Conservation (phyloP, 2,888 invertebrate genomes). For the Platycheirus rosarum region DNA sequence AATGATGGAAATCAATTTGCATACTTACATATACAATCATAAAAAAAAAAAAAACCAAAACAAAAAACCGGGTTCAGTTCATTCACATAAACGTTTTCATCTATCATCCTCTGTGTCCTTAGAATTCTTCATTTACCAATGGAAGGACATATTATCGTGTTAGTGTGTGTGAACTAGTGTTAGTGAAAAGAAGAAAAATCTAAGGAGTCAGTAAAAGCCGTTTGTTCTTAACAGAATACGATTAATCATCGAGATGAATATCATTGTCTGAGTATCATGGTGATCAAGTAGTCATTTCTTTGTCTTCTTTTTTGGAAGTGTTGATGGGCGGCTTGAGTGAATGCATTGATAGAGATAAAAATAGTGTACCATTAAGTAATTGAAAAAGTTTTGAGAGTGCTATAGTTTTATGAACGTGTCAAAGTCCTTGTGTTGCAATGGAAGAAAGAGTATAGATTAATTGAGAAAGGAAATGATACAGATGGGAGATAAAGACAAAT, state of each 20-base stretch:
- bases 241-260: conserved; percentile 70
- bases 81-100: conserved; percentile 18
- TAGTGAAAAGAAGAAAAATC: conserved; percentile 33
- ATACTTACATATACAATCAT: no score
- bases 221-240: conserved; percentile 51
- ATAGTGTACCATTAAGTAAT: conserved; percentile 58
- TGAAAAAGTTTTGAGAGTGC: conserved; percentile 58
- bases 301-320: conserved; percentile 9
- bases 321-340: conserved; percentile 19
- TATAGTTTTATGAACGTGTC: conserved; percentile 18
- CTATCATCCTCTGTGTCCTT: conserved; percentile 17
- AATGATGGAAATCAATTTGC: conserved; percentile 72
- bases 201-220: conserved; percentile 39
- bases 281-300: conserved; percentile 63
- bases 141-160: conserved; percentile 7
- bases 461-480: conserved; percentile 19
- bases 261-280: conserved; percentile 57
- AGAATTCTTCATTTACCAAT: background rate
- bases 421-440: conserved; percentile 5
- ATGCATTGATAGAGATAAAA: conserved; percentile 4
- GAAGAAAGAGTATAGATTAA: conserved; percentile 41
- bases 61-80: conserved; percentile 26
- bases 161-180: background rate
- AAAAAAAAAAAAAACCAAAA: no score
- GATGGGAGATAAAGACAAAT: no score